Evolutionary conservation across 2,113 vertebrate species (phyloP).

Genomic region (Haliaeetus leucogaster): DNA sequence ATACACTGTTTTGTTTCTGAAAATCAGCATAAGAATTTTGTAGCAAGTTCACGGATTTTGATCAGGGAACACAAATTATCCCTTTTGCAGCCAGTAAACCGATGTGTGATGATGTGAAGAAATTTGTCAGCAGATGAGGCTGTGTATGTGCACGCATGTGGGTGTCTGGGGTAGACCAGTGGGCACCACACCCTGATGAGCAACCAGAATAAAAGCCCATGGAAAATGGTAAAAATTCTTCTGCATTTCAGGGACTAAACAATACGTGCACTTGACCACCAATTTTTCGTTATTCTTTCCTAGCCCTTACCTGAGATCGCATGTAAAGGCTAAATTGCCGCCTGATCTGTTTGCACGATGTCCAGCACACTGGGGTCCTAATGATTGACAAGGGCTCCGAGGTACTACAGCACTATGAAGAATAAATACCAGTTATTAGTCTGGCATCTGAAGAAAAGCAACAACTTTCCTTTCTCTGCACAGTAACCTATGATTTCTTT

Average conservation of each 20-base stretch:
- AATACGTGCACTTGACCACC: not conserved
- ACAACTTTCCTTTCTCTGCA: not conserved
- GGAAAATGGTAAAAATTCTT: not conserved
- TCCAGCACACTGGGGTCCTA: not conserved
- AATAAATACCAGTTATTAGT: not conserved
- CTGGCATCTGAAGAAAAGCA: not conserved
- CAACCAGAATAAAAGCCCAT: not conserved
- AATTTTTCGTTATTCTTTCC: not conserved
- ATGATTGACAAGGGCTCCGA: not conserved
- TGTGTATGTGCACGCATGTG: rapidly evolving
- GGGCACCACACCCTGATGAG: not conserved
- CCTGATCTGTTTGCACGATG: not conserved
- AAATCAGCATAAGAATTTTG: not conserved
- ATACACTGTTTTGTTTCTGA: not conserved
- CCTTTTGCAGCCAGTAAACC: not conserved
- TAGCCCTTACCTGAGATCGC: not conserved
- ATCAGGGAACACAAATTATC: not conserved
- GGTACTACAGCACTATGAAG: not conserved
- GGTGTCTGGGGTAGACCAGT: not conserved
- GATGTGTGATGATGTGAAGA: not conserved
- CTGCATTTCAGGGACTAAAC: not conserved
- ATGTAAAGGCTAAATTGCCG: not conserved
- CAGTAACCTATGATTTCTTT: not conserved
- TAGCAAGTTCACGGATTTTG: not conserved
- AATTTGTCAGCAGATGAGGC: not conserved